A percentile compares a stretch with the other conserved stretches of the same genome.
Evolutionary conservation across 2,797 vertebrate species (phyloP).

Genomic region (Meda fulgida): DNA sequence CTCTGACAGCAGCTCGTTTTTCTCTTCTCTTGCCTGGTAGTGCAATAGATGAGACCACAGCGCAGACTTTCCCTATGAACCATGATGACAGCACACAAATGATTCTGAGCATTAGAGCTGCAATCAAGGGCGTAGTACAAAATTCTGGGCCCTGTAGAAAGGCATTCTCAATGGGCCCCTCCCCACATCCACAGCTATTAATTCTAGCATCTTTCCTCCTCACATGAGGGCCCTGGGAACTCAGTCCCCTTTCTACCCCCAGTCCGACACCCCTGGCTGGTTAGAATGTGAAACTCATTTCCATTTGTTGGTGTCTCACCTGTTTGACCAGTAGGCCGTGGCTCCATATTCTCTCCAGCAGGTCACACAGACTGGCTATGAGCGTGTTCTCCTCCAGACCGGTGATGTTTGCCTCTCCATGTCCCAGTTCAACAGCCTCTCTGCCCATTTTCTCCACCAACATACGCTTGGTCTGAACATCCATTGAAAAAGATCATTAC

Average conservation of each 20-base stretch:
- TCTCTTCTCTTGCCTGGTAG: constrained; percentile 90
- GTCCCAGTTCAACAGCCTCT: constrained; percentile 91
- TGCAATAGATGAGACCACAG: constrained; percentile 97
- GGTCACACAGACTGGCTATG: constrained; percentile 94
- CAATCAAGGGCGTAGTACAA: too few species aligned
- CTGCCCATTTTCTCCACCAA: constrained; percentile 97
- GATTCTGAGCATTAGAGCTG: background rate
- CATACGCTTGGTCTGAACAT: constrained; percentile 92
- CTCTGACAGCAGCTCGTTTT: constrained; percentile 81
- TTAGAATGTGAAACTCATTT: background rate
- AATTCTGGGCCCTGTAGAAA: too few species aligned
- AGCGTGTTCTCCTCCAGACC: constrained; percentile 96
- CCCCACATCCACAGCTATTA: too few species aligned
- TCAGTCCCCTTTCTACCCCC: too few species aligned
- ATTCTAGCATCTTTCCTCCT: too few species aligned
- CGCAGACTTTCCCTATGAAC: constrained; percentile 90
- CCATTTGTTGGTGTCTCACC: constrained; percentile 72
- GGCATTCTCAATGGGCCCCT: too few species aligned
- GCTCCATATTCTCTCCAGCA: constrained; percentile 98
- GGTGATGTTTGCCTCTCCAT: constrained; percentile 93
- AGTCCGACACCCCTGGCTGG: background rate
- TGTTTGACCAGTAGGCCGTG: constrained; percentile 95
- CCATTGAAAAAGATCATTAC: background rate
- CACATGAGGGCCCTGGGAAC: too few species aligned
- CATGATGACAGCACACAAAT: constrained; percentile 15